Base-by-base conservation (phyloP, 2,888 invertebrate species). In the Sialis fuliginosa region DNA sequence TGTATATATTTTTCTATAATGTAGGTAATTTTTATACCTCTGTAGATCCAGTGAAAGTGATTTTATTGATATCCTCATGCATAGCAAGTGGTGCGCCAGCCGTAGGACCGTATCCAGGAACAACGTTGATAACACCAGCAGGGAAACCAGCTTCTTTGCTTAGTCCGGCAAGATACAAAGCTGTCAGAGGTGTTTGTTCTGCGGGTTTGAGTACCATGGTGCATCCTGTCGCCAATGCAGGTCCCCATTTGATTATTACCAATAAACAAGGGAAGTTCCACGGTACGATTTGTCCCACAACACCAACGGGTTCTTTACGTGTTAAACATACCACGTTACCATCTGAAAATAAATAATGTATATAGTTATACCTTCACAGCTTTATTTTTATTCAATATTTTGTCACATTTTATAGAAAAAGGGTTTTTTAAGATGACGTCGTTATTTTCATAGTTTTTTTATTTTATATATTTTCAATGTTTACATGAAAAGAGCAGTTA, bases 241-340 rank as follows among this genome's bases (percentile, higher is more conserved):
- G 85, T 1, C 75, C 91, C 37, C 96, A 69, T 68, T 97, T 97
- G 96, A 96, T 96, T 7, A 90, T 79, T 60, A 87, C 81, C 95
- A 97, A 96, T 56, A 96, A 63, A 51, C 88, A 61, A 0, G 89
- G 92, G 64, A 91, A 92, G 67, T 93, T 93, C 92, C 92, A 93
- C 0, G 93, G 92, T 52, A 90, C 89, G 51, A 93, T 92, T 67
- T 90, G 90, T 3, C 85, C 92, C 64, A 90, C 91, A 1, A 93
- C 88, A 7, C 93, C 93, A 10, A 92, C 85, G 0, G 93, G 92
- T 61, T 93, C 92, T 52, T 87, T 87, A 2, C 87, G 73, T 0
- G 89, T 89, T 62, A 91, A 92, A 0, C 80, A 76, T 57, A 90
- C 76, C 65, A 75, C 83, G 40, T 79, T 74, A 2, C 93, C 93